Evolutionary conservation across 2,888 invertebrate species (phyloP), one percentile per base, ranked within the genome.

Genomic region (Platycheirus rosarum): DNA sequence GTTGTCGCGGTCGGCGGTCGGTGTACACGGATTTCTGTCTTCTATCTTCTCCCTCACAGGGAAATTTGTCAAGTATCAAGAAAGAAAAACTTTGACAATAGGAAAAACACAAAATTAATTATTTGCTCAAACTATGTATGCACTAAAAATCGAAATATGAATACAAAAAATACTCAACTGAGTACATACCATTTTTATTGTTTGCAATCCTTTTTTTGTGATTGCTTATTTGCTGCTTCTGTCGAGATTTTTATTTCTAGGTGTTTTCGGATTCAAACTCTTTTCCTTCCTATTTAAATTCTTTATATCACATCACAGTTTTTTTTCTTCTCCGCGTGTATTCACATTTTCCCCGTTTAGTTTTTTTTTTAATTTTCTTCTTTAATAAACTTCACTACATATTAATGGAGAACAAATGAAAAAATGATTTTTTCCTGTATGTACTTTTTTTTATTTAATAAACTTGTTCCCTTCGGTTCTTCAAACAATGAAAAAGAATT

Each of bases 161-260:
- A 48, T 14, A n/a, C 16, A 37, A 8, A 44, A 49, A 51, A 29
- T 5, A 8, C 0, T 23, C 57, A 14, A 6, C 4, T 16, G 0
- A 16, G 1, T 16, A 60, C 82, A 77, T 77, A 82, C 82, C 82
- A 82, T 82, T 82, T 68, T 70, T 55, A 55, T 35, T 68, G 49
- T 62, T 82, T 62, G 77, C 55, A 73, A 66, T 77, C 68, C 69
- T 9, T 53, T 42, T 29, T 60, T 16, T 70, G 37, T 35, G 14
- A 23, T 6, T 23, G 23, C 23, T 23, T 23, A 2, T 23, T 23
- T 2, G 23, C 23, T 23, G 23, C 23, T 23, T 23, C 23, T 23
- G 23, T 23, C 2, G 23, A 6, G 2, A 23, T 23, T 23, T 6
- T 23, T 2, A 23, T 23, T 23, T 6, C 6, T 6, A n/a, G n/a